A percentile compares a stretch with the other conserved stretches of the same genome.
Conservation (phyloP, 2,113 vertebrate genomes). For the Callipepla squamata region DNA sequence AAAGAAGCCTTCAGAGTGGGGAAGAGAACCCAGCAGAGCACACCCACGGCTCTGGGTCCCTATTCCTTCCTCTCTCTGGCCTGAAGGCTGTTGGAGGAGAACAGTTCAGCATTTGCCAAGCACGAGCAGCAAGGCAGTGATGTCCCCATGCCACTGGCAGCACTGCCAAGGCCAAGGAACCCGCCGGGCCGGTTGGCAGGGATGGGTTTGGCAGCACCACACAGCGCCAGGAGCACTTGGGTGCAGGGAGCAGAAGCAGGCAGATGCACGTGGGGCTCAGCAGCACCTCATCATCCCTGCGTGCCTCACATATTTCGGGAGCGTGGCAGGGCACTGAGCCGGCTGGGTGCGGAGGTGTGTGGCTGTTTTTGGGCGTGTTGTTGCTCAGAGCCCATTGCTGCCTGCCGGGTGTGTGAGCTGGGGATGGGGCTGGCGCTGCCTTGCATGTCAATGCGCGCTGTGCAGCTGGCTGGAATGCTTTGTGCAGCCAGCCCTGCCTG, state of each 20-base stretch:
- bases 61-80: background rate
- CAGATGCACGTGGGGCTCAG: background rate
- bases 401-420: conserved; percentile 38
- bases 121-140: background rate
- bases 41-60: background rate
- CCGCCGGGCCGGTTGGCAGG: background rate
- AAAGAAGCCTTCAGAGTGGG: background rate
- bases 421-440: background rate
- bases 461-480: background rate
- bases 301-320: background rate
- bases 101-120: background rate
- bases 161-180: background rate
- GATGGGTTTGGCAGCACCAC: background rate
- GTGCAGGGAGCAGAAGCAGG: background rate
- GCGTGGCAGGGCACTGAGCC: background rate
- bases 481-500: background rate
- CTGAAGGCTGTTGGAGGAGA: background rate
- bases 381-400: background rate
- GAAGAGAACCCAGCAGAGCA: background rate
- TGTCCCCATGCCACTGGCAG: background rate
- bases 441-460: background rate
- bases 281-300: background rate
- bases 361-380: background rate
- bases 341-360: background rate
- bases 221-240: background rate